Base-by-base conservation (phyloP, 1,140 invertebrate species). In the Lanistes nyassanus region DNA sequence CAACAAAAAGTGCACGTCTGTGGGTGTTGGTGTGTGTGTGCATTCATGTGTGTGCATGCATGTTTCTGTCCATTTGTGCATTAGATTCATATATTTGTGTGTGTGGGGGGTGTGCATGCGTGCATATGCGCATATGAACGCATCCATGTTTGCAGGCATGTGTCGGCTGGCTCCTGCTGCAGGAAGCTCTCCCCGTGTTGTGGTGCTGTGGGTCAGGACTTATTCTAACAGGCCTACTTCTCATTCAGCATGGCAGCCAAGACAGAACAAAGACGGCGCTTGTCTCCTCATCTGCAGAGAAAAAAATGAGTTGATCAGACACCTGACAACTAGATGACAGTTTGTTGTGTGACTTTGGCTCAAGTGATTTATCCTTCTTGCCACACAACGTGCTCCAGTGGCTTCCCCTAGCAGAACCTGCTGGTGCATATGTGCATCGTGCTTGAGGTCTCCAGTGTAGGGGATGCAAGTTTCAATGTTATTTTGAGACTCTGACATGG, bases 171-270 rank as follows among this genome's bases (percentile, higher is more conserved):
- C 16, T 78, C n/a, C 60, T 82, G 66, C 81, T 82, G 51, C 53
- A 71, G 42, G 81, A 82, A 53, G n/a, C 29, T 19, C 73, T 82
- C 23, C 74, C 77, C 31, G 4, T 80, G 11, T 51, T 77, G 60
- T 82, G 81, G 81, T 81, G 76, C 76, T 60, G 79, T 21, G 81
- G 81, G 31, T 77, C 79, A 21, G 29, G 71, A 13, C 34, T 80
- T 5, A 82, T 82, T 31, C 31, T 82, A 42, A 19, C 65, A 5
- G 81, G 81, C 11, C 53, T 82, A 4, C 21, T 82, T 11, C 74
- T 82, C 19, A 79, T 82, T 53, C 78, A 82, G 36, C 79, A 74
- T 75, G 79, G 76, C 13, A 77, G 74, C 55, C 39, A 65, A 19
- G 55, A 58, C 55, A 72, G n/a, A n/a, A n/a, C n/a, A n/a, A 72